Base-by-base conservation (phyloP, 2,797 vertebrate genomes). In the Vireo griseus region DNA sequence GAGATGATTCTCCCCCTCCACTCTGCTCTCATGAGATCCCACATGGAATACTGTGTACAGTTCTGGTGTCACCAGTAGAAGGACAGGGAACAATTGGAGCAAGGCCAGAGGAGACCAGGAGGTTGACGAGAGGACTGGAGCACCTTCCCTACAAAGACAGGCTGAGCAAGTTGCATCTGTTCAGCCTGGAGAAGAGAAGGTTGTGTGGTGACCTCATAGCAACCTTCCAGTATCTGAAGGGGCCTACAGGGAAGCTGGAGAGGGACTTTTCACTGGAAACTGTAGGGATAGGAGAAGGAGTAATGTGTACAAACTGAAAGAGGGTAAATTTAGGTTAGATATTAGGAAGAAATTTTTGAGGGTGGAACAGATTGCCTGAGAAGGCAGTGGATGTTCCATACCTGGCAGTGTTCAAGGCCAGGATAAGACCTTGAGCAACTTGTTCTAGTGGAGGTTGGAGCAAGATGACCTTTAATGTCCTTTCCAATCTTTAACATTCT, bases 101-200 rank as follows among this genome's bases (percentile, higher is more conserved):
- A 45, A 58, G 20, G 51, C 13, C 24, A 66, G 29, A 66, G 20
- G 16, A 45, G 6, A 14, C 39, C n/a, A 45, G 0, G 1, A 33
- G 29, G 6, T 12, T 51, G 13, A 5, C 10, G 20, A 45, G 37
- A 51, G 18, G 28, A 39, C 39, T 65, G 19, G 22, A 65, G 13
- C 0, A 0, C 16, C 13, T 51, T 42, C 28, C 33, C 16, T 45
- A 6, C 9, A 8, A 39, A 35, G 35, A 35, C 35, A n/a, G 11
- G 51, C 11, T 39, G 16, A 79, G 51, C 20, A 52, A 33, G 8
- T 14, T 33, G 16, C 13, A 11, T 5, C 14, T 57, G 9, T 25
- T 65, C 51, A 39, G n/a, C 44, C 19, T 29, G 16, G 44, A 29
- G 28, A 63, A 48, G 42, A 16, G 25, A n/a, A 57, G 26, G 10